phyloP scores from a whole-genome alignment of 2,888 invertebrate species.

The Subacronicta megacephala region DNA sequence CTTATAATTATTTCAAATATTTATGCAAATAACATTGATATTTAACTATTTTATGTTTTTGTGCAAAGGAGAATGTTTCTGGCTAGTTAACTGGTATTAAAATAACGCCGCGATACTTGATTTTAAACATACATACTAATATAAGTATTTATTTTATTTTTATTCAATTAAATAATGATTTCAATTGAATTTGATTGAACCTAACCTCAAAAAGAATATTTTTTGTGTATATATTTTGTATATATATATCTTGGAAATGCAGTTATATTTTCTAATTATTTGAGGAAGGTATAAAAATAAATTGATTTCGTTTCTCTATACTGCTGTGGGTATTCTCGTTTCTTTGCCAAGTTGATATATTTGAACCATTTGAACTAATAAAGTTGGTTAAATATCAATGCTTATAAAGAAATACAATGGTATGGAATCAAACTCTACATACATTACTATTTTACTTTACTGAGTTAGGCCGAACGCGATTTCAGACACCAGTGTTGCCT shows the following conservation, averaged over 20 bases:
- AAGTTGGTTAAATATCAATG: conserved; percentile 28
- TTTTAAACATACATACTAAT: too few species aligned
- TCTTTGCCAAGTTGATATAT: background rate
- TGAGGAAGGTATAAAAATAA: too few species aligned
- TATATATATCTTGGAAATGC: too few species aligned
- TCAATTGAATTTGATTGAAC: background rate
- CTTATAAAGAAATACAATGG: conserved; percentile 24
- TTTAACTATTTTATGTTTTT: conserved; percentile 17
- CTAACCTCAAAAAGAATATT: too few species aligned
- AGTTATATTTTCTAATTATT: too few species aligned
- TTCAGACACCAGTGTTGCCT: conserved; percentile 36
- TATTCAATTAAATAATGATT: too few species aligned
- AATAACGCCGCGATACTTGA: too few species aligned
- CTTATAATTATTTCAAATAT: conserved; percentile 41
- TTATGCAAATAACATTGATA: conserved; percentile 25
- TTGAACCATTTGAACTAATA: background rate
- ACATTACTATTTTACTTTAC: conserved; percentile 37
- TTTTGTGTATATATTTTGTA: background rate
- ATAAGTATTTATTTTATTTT: too few species aligned
- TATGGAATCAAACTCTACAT: conserved; percentile 41
- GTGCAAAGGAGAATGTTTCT: too few species aligned
- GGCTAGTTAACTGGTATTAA: too few species aligned
- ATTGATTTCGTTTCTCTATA: too few species aligned
- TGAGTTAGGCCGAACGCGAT: conserved; percentile 46
- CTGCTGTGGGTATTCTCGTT: too few species aligned